Conservation (phyloP, 2,113 vertebrate genomes). For the Sciurus niger region DNA sequence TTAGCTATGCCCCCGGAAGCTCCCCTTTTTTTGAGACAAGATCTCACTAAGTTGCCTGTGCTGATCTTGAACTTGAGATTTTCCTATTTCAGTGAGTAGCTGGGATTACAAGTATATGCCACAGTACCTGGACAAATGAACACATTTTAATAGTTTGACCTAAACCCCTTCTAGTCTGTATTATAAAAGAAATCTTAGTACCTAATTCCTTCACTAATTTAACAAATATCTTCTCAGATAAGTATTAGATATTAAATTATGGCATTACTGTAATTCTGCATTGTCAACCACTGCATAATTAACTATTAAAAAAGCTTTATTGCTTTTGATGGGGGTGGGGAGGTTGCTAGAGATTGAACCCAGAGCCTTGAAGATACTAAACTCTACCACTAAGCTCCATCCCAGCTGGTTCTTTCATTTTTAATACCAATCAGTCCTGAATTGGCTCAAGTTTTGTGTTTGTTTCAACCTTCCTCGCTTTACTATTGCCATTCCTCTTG, state of each 20-base stretch:
- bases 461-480: background rate
- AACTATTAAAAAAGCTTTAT: background rate
- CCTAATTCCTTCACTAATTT: background rate
- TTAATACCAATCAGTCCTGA: slow-evolving; percentile 35
- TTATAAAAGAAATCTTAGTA: background rate
- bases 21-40: no score
- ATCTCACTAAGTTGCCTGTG: no score
- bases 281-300: background rate
- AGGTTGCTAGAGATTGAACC: background rate
- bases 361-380: background rate
- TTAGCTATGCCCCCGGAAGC: background rate
- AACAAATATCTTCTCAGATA: background rate
- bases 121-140: background rate
- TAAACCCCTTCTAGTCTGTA: background rate
- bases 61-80: no score
- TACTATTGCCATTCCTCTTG: background rate
- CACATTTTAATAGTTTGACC: background rate
- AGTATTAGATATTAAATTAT: slow-evolving; percentile 33
- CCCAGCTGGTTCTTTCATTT: background rate
- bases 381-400: background rate
- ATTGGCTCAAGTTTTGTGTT: background rate
- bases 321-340: background rate
- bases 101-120: no score
- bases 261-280: background rate
- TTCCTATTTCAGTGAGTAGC: no score